These are phyloP conservation scores for Platyrinchus mystaceus DNA, from an alignment of 2,797 vertebrate genomes.

Conservation along the genomic window DNA sequence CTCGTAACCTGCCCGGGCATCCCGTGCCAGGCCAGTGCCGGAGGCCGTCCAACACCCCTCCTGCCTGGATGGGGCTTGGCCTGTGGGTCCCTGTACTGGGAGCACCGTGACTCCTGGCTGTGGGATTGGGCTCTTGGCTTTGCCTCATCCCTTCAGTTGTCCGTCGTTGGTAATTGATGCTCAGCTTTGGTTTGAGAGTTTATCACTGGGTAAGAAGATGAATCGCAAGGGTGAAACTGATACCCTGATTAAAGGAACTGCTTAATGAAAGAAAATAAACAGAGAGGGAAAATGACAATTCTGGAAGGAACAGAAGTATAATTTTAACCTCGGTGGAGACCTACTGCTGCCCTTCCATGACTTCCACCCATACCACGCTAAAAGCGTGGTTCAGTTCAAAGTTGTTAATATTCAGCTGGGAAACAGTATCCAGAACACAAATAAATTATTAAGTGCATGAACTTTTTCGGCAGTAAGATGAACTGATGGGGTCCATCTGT, in stretches of 20 bases:
- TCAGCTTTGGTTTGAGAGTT: constrained; percentile 66
- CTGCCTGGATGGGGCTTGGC: background rate
- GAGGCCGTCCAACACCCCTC: accelerated
- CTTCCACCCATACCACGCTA: constrained; percentile 80
- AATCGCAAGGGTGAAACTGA: constrained; percentile 78
- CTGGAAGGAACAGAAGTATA: constrained; percentile 76
- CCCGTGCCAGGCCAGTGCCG: accelerated
- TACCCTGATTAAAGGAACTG: constrained; percentile 87
- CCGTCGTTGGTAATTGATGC: constrained; percentile 36
- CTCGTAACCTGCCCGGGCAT: background rate
- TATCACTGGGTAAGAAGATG: constrained; percentile 67
- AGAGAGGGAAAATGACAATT: constrained; percentile 74
- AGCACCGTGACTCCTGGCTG: background rate
- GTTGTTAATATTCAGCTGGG: constrained; percentile 99
- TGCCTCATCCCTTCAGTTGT: background rate
- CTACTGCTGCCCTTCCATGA: constrained; percentile 76
- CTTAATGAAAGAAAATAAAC: constrained; percentile 86
- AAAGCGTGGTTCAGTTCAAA: constrained; percentile 94
- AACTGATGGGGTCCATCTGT: constrained; percentile 98
- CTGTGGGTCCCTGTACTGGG: background rate
- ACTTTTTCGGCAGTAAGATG: constrained; percentile 99
- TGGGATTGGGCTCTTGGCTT: background rate
- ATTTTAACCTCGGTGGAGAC: constrained; percentile 85
- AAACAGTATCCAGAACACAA: constrained; percentile 98
- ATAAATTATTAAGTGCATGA: constrained; percentile 99